These are phyloP conservation scores for Mycteria americana DNA, from an alignment of 2,797 vertebrate genomes.

Conservation along the genomic window DNA sequence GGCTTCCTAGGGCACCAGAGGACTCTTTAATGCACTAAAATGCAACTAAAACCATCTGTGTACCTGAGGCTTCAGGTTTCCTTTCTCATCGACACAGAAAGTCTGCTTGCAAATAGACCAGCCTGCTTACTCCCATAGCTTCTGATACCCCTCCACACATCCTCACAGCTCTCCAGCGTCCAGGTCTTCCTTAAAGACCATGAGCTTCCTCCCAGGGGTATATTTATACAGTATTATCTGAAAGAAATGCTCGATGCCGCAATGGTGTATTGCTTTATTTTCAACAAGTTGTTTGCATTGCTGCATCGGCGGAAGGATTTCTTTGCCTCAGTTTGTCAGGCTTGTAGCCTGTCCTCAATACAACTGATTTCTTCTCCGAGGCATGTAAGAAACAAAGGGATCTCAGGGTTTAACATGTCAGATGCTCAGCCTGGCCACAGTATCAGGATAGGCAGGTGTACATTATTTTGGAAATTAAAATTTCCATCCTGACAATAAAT, in stretches of 20 bases:
- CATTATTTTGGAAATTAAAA: neutral
- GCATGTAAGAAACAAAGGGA: neutral
- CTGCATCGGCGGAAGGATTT: neutral
- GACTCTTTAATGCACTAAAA: neutral
- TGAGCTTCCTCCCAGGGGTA: neutral
- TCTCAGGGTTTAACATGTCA: neutral
- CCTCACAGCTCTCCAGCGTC: neutral
- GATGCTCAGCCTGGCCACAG: neutral
- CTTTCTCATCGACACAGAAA: neutral
- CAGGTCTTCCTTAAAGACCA: neutral
- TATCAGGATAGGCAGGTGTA: neutral
- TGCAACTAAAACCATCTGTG: neutral
- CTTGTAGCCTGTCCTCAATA: neutral
- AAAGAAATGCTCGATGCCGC: neutral
- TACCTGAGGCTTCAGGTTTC: neutral
- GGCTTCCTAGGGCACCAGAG: neutral
- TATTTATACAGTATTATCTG: neutral
- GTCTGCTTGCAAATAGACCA: neutral
- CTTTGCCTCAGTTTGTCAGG: neutral
- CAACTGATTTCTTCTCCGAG: neutral
- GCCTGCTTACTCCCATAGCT: neutral
- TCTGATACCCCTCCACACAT: neutral
- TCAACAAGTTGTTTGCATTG: neutral
- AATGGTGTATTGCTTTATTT: neutral
- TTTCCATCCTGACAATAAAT: conserved; percentile 3